Evolutionary conservation across 2,888 invertebrate species (phyloP), one percentile per base, ranked within the genome.

Genomic region (Stenichneumon culpator): DNA sequence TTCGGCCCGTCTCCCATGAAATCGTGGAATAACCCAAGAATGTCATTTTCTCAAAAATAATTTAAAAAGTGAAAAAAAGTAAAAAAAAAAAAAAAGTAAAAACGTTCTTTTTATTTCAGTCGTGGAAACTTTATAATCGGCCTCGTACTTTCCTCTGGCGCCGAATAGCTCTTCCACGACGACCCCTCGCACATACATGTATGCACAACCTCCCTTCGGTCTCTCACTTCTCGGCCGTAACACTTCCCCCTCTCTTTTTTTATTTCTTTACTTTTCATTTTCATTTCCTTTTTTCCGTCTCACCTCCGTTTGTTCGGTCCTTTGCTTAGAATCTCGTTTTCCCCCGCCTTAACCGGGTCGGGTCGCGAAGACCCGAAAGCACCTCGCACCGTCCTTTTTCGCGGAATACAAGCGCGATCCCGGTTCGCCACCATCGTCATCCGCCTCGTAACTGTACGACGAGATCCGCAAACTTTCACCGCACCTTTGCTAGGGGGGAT

Each of bases 91-190:
- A 68, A 39, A 72, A 57, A 44, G 36, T n/a, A 47, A 72, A 67
- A 22, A 75, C 77, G 65, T 75, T 54, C 68, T 65, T 86, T 79
- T 84, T 82, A 82, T 87, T 88, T 86, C 75, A 67, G 50, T 39
- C 25, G 44, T 22, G 73, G 80, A 86, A 87, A 87, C 75, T 87
- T 88, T 86, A 86, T 87, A 87, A 86, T 87, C 86, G 73, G 28
- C 32, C 44, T n/a, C 44, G 28, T 63, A 70, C 74, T 69, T 84
- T 57, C 72, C 74, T 28, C 78, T 44, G 47, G 6, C 36, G 68
- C 57, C 78, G 32, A 44, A 65, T 47, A 65, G 65, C 65, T 65
- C 52, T 47, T 50, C 65, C n/a, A 39, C 28, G 19, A 70, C 44
- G 44, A 47, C 14, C 57, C 39, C 57, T 47, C 60, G 44, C 44